Base-by-base conservation (phyloP, 2,113 vertebrate species). In the Scartelaos histophorus region DNA sequence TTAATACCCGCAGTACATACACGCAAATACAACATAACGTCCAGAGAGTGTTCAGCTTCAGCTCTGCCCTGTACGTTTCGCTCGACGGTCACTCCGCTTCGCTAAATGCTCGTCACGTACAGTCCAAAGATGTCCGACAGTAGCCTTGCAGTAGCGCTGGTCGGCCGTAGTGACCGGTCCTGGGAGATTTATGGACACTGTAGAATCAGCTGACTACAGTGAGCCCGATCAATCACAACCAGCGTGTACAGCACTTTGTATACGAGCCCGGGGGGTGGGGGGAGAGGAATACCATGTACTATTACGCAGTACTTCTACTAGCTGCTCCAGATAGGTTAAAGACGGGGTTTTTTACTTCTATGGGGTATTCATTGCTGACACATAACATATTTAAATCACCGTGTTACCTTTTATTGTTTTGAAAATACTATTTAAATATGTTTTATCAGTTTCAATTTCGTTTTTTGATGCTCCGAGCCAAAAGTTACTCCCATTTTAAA, bases 161-260 rank as follows among this genome's bases (percentile, higher is more conserved):
- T 80, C 76, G 81, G 65, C 67, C 72, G 73, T 79, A 69, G 29
- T 81, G 84, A 87, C 82, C 81, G 69, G 80, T 57, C 80, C 76
- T 73, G 53, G 66, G 69, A 74, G 78, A 76, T 87, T 78, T 84
- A 81, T 86, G 84, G 85, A n/a, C 82, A 67, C 56, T 67, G 68
- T 83, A 68, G 66, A 74, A 70, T 75, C 73, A 75, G 66, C 69
- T 58, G 35, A 74, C 69, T 76, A 70, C 56, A 62, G 34, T 70
- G 76, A 70, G 84, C 77, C 7, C 6, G 74, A 82, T 84, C 78
- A 72, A 81, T 86, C 70, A 75, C 73, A 66, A 61, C 13, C 57
- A 54, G 66, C 72, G 49, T 49, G 51, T 19, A 47, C 46, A 24
- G 58, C 68, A 80, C 58, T 60, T 61, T 73, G 64, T 70, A 57